These are phyloP conservation scores for Squalus acanthias DNA, from an alignment of 2,797 vertebrate species.

Conservation along the genomic window DNA sequence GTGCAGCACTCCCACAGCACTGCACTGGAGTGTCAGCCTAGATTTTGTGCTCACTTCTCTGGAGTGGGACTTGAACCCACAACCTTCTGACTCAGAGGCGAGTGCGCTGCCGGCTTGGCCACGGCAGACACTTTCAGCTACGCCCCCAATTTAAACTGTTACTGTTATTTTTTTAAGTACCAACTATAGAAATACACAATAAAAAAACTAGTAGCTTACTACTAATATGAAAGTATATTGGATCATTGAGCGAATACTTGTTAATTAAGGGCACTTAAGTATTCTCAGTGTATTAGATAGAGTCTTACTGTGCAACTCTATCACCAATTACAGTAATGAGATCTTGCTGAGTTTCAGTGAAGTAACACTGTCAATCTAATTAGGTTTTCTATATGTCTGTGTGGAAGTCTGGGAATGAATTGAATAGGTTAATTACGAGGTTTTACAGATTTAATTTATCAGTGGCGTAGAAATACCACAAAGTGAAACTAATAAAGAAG, in stretches of 20 bases:
- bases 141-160: background rate
- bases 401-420: background rate
- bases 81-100: background rate
- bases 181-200: background rate
- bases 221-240: background rate
- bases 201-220: background rate
- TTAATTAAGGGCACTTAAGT: background rate
- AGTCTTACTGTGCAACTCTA: background rate
- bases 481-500: background rate
- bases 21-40: too few relatives aligned
- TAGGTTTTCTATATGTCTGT: background rate
- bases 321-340: background rate
- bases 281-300: background rate
- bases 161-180: background rate
- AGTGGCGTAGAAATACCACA: background rate
- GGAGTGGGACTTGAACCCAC: background rate
- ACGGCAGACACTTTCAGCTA: background rate
- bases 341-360: background rate
- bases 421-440: constrained; percentile 30
- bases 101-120: background rate
- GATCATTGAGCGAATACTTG: background rate
- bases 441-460: constrained; percentile 21
- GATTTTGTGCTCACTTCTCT: background rate
- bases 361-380: constrained; percentile 19
- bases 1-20: background rate